Conservation (phyloP, 2,888 invertebrate genomes). For the Liopterus haemorrhoidalis region DNA sequence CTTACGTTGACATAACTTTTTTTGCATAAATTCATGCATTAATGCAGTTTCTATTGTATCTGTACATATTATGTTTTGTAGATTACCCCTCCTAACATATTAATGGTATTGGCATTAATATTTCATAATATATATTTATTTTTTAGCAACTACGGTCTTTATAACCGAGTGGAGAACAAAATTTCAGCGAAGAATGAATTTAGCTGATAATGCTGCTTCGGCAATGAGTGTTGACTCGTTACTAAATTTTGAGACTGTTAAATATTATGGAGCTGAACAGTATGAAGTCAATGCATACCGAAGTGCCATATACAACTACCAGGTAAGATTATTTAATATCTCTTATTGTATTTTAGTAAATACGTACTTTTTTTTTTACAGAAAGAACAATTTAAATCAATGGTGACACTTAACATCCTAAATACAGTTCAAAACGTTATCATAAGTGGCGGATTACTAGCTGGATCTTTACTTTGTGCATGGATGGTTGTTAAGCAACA, state of each 20-base stretch:
- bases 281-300: conserved; percentile 85
- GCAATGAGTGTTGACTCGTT: conserved; percentile 93
- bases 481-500: conserved; percentile 70
- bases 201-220: conserved; percentile 86
- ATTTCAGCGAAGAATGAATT: conserved; percentile 88
- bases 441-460: conserved; percentile 76
- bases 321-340: conserved; percentile 49
- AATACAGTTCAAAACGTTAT: conserved; percentile 89
- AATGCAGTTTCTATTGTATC: conserved; percentile 7
- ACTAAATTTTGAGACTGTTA: conserved; percentile 97
- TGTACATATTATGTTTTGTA: conserved; percentile 11
- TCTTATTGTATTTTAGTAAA: not conserved
- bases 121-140: too few relatives aligned
- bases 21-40: too few relatives aligned
- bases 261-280: conserved; percentile 91
- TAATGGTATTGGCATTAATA: conserved; percentile 14
- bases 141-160: conserved; percentile 71
- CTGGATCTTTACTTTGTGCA: conserved; percentile 84
- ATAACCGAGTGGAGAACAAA: conserved; percentile 99
- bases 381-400: conserved; percentile 84
- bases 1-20: too few relatives aligned
- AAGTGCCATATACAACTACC: conserved; percentile 77
- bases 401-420: conserved; percentile 79
- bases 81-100: conserved; percentile 12
- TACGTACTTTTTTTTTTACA: conserved; percentile 46